Conservation (phyloP, 2,113 vertebrate genomes). For the Cyanocitta stelleri region DNA sequence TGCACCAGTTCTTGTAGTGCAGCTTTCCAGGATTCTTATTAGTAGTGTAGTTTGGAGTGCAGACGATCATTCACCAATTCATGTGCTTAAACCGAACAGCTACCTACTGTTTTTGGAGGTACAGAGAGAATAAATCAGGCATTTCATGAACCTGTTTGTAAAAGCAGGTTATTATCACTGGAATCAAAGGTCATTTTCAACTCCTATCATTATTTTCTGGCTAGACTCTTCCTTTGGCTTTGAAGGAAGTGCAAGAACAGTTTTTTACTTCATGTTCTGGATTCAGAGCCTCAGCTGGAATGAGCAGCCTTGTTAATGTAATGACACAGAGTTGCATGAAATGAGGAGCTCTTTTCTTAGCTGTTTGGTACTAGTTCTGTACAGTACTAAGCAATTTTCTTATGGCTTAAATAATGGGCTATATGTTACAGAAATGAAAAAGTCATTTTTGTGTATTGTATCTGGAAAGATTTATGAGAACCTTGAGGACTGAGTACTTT, state of each 20-base stretch:
- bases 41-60: background rate
- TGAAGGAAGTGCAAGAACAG: background rate
- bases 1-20: background rate
- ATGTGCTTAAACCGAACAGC: background rate
- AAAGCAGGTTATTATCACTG: background rate
- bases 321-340: background rate
- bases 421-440: background rate
- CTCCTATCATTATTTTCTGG: background rate
- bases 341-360: background rate
- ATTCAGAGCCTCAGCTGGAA: background rate
- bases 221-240: background rate
- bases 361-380: background rate
- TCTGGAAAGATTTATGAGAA: background rate
- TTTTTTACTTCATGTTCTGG: background rate
- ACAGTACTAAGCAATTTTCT: background rate
- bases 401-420: background rate
- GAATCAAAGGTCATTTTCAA: background rate
- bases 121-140: background rate
- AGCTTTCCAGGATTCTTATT: background rate
- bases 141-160: background rate
- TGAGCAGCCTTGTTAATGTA: background rate
- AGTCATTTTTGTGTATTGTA: background rate
- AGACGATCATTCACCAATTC: background rate
- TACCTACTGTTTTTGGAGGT: background rate
- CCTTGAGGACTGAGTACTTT: background rate